These are phyloP conservation scores for Noctua fimbriata DNA, from an alignment of 2,888 invertebrate species.

Conservation along the genomic window DNA sequence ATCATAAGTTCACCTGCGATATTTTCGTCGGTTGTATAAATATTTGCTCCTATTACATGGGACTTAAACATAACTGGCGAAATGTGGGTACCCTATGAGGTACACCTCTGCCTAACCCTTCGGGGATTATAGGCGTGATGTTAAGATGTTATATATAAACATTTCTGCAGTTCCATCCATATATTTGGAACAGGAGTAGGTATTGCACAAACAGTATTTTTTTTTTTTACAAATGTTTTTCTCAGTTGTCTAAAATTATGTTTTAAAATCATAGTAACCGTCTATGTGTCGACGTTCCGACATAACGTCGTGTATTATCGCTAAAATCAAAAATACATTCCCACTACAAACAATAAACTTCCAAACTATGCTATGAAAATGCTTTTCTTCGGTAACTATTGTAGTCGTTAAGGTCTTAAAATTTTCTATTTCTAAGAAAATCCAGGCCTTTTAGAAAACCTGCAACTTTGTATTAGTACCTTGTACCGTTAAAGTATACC, in stretches of 20 bases:
- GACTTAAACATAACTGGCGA: too few species aligned
- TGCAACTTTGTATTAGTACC: constrained; percentile 26
- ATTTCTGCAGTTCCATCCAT: background rate
- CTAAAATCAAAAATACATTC: constrained; percentile 10
- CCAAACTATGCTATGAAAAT: background rate
- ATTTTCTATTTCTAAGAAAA: constrained; percentile 13
- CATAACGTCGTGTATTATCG: background rate
- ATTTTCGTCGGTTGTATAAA: background rate
- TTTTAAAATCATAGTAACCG: background rate
- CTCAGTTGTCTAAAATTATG: background rate
- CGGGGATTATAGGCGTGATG: too few species aligned
- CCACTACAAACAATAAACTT: background rate
- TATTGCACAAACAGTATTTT: background rate
- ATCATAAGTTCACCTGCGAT: background rate
- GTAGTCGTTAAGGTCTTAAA: constrained; percentile 1
- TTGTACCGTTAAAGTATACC: background rate
- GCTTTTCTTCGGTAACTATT: background rate
- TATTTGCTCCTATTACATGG: too few species aligned
- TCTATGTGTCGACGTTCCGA: background rate
- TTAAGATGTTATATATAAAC: too few species aligned
- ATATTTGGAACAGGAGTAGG: background rate
- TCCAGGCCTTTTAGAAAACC: background rate
- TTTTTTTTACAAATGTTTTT: background rate
- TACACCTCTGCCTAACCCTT: too few species aligned
- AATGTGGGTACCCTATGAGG: too few species aligned